Percentiles rank a stretch among this genome's conserved stretches.
phyloP scores from a whole-genome alignment of 2,797 vertebrate species.

The Neoniphon sammara region DNA sequence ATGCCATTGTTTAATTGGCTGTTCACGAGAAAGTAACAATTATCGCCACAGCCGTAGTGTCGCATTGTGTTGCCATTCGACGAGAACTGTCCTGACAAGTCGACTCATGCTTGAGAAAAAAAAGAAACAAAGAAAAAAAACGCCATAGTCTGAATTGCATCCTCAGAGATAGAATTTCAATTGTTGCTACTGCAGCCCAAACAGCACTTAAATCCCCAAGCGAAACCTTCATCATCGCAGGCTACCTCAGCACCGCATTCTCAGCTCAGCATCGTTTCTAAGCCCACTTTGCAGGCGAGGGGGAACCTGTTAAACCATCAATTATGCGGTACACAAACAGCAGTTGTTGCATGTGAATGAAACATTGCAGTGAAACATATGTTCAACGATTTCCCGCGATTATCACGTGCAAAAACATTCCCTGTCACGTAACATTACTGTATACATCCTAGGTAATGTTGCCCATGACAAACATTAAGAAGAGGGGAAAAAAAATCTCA shows the following conservation, averaged over 20 bases:
- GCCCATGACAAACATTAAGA: slow-evolving; percentile 13
- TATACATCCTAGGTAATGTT: slow-evolving; percentile 34
- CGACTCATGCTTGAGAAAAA: slow-evolving; percentile 18
- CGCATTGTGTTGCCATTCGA: slow-evolving; percentile 65
- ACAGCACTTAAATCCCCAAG: slow-evolving; percentile 46
- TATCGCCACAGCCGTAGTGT: slow-evolving; percentile 45
- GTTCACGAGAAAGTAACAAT: slow-evolving; percentile 62
- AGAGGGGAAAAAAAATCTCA: slow-evolving; percentile 56
- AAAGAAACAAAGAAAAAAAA: slow-evolving; percentile 15
- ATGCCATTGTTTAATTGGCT: slow-evolving; percentile 53
- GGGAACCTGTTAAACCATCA: slow-evolving; percentile 79
- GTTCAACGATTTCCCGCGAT: background rate
- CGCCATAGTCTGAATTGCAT: slow-evolving; percentile 17
- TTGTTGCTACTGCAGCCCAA: slow-evolving; percentile 33
- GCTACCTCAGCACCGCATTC: slow-evolving; percentile 57
- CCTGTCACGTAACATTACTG: slow-evolving; percentile 21
- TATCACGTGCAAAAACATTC: slow-evolving; percentile 14
- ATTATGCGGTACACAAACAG: slow-evolving; percentile 68
- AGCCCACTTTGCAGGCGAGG: slow-evolving; percentile 30
- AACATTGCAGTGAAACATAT: slow-evolving; percentile 54
- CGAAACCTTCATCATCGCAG: background rate
- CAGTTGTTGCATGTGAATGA: slow-evolving; percentile 79
- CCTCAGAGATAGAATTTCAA: background rate
- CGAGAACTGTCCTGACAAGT: slow-evolving; percentile 47
- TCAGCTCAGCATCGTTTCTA: slow-evolving; percentile 43